phyloP scores from a whole-genome alignment of 2,888 invertebrate genomes.

The Germaria angustata region DNA sequence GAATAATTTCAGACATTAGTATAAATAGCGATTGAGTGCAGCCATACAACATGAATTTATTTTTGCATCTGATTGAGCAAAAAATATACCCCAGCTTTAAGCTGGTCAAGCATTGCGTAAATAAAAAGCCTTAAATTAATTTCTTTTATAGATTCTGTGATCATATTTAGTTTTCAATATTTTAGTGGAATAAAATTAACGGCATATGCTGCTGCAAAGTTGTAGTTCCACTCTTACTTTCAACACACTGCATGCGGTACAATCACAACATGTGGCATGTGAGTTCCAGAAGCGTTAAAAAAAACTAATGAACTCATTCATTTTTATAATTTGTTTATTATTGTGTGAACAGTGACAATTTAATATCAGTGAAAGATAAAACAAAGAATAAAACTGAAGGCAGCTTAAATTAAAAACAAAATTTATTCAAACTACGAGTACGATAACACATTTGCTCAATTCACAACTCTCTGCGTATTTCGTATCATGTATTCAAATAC shows the following conservation, averaged over 20 bases:
- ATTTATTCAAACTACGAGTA: neutral
- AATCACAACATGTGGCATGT: neutral
- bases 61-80: too few species aligned
- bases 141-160: too few species aligned
- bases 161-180: too few species aligned
- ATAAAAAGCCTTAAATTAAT: too few species aligned
- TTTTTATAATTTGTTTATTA: constrained; percentile 7
- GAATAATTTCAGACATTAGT: too few species aligned
- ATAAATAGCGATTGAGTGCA: too few species aligned
- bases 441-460: constrained; percentile 17
- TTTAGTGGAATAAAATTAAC: too few species aligned
- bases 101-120: too few species aligned
- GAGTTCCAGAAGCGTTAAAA: neutral
- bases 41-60: too few species aligned
- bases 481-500: neutral
- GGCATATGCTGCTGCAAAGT: too few species aligned
- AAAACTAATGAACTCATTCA: constrained; percentile 20
- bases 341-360: constrained; percentile 1
- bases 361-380: constrained; percentile 39
- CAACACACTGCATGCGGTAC: neutral
- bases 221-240: too few species aligned
- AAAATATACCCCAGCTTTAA: too few species aligned
- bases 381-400: constrained; percentile 23
- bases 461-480: neutral
- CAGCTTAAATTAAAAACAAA: constrained; percentile 25